These are phyloP conservation scores for Bubo blakistoni DNA, from an alignment of 2,113 vertebrate species.

Conservation along the genomic window DNA sequence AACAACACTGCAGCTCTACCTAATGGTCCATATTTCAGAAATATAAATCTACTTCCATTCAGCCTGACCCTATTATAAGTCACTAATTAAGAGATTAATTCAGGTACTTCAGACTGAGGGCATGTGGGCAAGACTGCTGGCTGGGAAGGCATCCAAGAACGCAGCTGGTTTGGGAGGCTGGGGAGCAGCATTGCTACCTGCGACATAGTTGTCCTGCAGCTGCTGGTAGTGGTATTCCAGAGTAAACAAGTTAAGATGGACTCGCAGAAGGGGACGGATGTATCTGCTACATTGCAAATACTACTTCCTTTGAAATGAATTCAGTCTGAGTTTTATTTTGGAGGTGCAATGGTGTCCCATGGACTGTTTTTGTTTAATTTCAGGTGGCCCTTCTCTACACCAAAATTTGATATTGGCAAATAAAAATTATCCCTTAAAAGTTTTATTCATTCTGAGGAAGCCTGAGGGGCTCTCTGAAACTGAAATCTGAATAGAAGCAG, in stretches of 20 bases:
- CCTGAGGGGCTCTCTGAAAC: background rate
- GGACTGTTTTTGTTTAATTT: background rate
- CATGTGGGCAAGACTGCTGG: background rate
- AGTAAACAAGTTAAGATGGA: background rate
- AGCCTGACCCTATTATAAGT: background rate
- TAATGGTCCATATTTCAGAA: background rate
- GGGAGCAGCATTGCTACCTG: background rate
- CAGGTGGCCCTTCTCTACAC: background rate
- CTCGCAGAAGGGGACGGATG: rapidly evolving
- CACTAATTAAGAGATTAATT: background rate
- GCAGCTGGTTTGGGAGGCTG: background rate
- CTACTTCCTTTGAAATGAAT: background rate
- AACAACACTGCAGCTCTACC: background rate
- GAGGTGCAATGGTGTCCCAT: background rate
- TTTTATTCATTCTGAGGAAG: background rate
- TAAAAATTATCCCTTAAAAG: background rate
- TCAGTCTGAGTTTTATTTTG: background rate
- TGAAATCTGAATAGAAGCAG: background rate
- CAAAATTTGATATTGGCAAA: background rate
- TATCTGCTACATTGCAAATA: background rate
- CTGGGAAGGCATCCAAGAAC: background rate
- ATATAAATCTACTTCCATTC: background rate
- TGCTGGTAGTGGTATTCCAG: background rate
- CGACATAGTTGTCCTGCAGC: background rate
- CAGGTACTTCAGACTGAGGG: background rate